Conservation (phyloP, 2,888 invertebrate species). For the Drosophila anceps region DNA sequence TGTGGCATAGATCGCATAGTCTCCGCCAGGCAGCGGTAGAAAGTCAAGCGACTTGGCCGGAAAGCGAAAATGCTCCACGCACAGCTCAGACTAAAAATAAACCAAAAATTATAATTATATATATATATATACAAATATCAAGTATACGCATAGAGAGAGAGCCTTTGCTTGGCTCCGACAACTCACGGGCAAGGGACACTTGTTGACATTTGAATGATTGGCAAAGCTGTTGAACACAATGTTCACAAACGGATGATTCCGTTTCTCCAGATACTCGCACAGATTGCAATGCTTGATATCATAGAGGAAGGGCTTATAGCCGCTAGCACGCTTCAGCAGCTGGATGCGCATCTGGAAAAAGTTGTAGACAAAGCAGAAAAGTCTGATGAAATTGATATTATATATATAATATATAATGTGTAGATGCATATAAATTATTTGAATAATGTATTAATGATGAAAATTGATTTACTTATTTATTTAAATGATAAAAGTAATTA, state of each 20-base stretch:
- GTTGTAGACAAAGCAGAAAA: neutral
- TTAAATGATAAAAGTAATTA: too few relatives aligned
- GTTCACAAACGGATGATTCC: slow-evolving; percentile 75
- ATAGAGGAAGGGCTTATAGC: slow-evolving; percentile 74
- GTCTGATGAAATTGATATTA: neutral
- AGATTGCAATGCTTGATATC: slow-evolving; percentile 61
- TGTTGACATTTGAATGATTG: slow-evolving; percentile 56
- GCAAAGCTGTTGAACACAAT: slow-evolving; percentile 65
- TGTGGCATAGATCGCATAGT: slow-evolving; percentile 69
- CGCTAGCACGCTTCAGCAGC: slow-evolving; percentile 71
- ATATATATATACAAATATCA: neutral
- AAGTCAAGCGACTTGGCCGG: slow-evolving; percentile 57
- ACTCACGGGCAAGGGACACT: slow-evolving; percentile 64
- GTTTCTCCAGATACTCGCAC: slow-evolving; percentile 74
- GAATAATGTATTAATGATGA: too few relatives aligned
- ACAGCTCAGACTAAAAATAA: slow-evolving; percentile 47
- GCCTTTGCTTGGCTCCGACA: accelerated
- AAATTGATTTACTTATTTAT: too few relatives aligned
- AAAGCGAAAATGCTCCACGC: slow-evolving; percentile 63
- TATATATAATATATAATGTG: too few relatives aligned
- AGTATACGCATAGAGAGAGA: neutral
- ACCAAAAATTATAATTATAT: neutral
- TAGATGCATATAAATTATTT: too few relatives aligned
- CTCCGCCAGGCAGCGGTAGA: slow-evolving; percentile 68
- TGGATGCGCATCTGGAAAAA: slow-evolving; percentile 67